A percentile compares a stretch with the other conserved stretches of the same genome.
Conservation (phyloP, 2,888 invertebrate species). For the Neria commutata region DNA sequence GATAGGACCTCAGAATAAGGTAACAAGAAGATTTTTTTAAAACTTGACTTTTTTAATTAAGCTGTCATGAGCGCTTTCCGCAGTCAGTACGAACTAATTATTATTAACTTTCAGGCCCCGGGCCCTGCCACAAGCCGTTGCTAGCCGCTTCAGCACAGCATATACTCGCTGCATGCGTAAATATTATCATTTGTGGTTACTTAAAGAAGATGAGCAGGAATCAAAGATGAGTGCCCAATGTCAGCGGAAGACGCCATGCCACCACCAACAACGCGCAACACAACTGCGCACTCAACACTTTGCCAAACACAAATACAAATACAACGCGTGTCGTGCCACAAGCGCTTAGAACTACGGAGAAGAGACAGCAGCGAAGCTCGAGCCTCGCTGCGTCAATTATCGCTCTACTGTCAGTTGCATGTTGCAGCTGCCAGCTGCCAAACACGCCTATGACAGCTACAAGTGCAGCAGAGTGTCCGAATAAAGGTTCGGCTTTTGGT, state of each 20-base stretch:
- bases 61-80: no score
- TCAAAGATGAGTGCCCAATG: neutral
- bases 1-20: no score
- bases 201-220: neutral
- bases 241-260: neutral
- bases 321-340: neutral
- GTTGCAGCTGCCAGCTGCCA: no score
- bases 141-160: no score
- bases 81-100: no score
- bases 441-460: neutral
- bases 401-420: neutral
- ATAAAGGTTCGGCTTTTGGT: no score
- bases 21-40: no score
- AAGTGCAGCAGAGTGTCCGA: no score
- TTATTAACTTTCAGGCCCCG: no score
- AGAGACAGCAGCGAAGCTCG: neutral
- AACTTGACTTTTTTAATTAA: no score
- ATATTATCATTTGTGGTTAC: constrained; percentile 14
- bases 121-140: no score
- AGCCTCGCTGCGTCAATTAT: neutral
- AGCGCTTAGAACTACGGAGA: neutral
- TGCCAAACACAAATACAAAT: constrained; percentile 11
- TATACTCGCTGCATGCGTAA: no score
- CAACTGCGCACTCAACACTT: constrained; percentile 21
- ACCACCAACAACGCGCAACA: neutral